phyloP scores from a whole-genome alignment of 2,113 vertebrate genomes.

The Sterrhoptilus dennistouni region DNA sequence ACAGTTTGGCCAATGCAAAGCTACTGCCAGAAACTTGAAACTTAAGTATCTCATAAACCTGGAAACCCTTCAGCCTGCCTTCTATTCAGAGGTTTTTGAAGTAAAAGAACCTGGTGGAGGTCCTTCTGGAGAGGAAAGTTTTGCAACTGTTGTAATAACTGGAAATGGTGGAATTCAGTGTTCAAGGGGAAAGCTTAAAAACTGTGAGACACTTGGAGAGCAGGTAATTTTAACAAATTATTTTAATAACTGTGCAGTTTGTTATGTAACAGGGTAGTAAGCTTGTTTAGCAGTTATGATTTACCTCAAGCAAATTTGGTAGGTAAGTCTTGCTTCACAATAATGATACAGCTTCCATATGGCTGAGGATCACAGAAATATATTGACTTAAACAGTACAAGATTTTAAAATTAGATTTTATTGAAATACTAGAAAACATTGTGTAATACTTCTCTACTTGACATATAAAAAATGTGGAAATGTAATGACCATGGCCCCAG shows the following conservation, averaged over 20 bases:
- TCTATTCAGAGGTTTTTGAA: conserved; percentile 90
- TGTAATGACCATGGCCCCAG: background rate
- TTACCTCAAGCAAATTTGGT: background rate
- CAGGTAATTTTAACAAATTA: conserved; percentile 73
- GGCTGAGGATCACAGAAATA: background rate
- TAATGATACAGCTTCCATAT: background rate
- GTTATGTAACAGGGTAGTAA: background rate
- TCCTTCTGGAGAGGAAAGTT: conserved; percentile 76
- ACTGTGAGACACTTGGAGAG: conserved; percentile 73
- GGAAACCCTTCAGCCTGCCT: conserved; percentile 88
- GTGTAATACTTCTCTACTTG: background rate
- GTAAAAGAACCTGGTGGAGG: conserved; percentile 84
- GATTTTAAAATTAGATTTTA: background rate
- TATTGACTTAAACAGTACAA: background rate
- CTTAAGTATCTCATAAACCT: conserved; percentile 97
- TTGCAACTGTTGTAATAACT: conserved; percentile 87
- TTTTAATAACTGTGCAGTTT: background rate
- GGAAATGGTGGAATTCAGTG: conserved; percentile 93
- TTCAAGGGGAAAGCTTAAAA: conserved; percentile 79
- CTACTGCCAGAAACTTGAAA: conserved; percentile 88
- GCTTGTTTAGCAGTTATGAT: background rate
- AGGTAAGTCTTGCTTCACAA: background rate
- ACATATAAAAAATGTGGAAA: background rate
- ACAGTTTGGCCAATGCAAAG: conserved; percentile 91
- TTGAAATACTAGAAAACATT: background rate